Base-by-base conservation (phyloP, 1,140 invertebrate species). In the Drosophila guanche region DNA sequence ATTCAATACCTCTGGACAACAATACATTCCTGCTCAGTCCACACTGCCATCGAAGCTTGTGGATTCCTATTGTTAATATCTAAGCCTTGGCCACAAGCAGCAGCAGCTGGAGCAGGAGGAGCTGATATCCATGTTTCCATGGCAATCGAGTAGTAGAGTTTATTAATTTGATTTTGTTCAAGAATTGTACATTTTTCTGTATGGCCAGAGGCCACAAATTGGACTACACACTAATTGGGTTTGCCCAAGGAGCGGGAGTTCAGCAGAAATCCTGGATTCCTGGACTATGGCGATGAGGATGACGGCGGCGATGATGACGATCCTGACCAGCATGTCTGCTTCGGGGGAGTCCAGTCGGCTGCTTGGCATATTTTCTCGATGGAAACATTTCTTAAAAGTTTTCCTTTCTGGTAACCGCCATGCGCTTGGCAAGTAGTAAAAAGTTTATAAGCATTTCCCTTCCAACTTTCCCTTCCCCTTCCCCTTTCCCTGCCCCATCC, bases 181-280 rank as follows among this genome's bases (percentile, higher is more conserved):
- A 46, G 29, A 56, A 33, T 62, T 60, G 48, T 45, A 48, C 40
- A 54, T 59, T 57, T 60, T 45, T 65, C 40, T 8, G 45, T 40
- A 61, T 41, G 47, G 29, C 33, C 56, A 57, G 55, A 60, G 70
- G 70, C 70, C 76, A 57, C 76, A 79, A 83, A 62, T 76, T 61
- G 66, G 50, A 65, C 58, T 72, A 65, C 40, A 62, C 76, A 69
- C 79, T 83, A 83, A 83, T 83, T 83, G 79, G 79, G 69, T 63
- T 61, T 57, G 29, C 57, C 43, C 43, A 42, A 25, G 8, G n/a
- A 43, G 56, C 25, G 10, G 52, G 12, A 22, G 2, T 6, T 4
- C 6, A 27, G 27, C 6, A 22, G 25, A 10, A 8, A 10, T 20
- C 16, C n/a, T 16, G 51, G 33, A 48, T 53, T 37, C 33, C 33